A percentile compares a stretch with the other conserved stretches of the same genome.
These are phyloP conservation scores for Apodemus sylvaticus DNA, from an alignment of 2,113 vertebrate genomes.

Conservation along the genomic window DNA sequence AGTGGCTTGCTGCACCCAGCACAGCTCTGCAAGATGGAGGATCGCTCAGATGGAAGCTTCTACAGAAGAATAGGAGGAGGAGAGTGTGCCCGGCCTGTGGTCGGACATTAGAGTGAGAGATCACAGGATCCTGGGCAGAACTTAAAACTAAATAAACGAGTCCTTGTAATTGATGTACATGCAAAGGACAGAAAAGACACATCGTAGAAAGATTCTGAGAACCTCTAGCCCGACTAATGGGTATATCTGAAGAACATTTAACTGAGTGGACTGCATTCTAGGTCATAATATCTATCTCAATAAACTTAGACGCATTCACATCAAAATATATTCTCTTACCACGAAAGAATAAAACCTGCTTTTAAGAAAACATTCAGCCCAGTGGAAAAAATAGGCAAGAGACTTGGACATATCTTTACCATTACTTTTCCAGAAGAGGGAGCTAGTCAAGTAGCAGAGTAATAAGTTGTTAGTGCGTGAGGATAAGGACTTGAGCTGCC, in stretches of 20 bases:
- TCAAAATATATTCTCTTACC: not conserved
- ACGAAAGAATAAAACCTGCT: not conserved
- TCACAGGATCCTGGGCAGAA: not conserved
- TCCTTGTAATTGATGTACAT: not conserved
- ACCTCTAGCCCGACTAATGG: not conserved
- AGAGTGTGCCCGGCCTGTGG: not conserved
- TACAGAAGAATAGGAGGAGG: not conserved
- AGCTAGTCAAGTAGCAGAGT: not conserved
- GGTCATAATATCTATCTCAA: not conserved
- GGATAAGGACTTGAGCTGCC: too few relatives aligned
- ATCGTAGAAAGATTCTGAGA: not conserved
- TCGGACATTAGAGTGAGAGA: not conserved
- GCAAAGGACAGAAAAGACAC: not conserved
- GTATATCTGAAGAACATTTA: not conserved
- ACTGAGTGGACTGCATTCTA: not conserved
- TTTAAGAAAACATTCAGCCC: not conserved
- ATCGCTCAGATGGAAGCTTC: not conserved
- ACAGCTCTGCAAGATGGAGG: not conserved
- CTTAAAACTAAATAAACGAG: not conserved
- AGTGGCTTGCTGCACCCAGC: not conserved
- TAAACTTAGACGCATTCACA: conserved; percentile 35
- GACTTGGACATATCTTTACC: not conserved
- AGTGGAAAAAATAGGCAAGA: not conserved
- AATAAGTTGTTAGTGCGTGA: not conserved
- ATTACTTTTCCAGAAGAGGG: not conserved